phyloP scores from a whole-genome alignment of 1,140 invertebrate species.

The Drosophila albomicans region DNA sequence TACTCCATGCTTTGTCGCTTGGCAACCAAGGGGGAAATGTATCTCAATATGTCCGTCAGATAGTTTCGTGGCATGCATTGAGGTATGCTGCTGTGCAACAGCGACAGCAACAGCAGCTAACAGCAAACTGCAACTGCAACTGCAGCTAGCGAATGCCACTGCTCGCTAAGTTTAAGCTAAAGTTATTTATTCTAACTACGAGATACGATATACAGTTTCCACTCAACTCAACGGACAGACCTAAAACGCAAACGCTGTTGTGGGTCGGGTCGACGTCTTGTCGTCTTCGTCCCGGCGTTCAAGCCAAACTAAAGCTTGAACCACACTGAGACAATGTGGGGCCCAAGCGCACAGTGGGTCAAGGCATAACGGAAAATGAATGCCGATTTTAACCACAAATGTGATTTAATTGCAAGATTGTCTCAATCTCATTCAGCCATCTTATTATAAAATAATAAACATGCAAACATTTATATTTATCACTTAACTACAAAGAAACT shows the following conservation, averaged over 20 bases:
- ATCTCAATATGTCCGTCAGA: conserved; percentile 54
- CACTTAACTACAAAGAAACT: too few species aligned
- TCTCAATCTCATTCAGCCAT: too few species aligned
- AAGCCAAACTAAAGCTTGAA: not conserved
- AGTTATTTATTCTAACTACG: conserved; percentile 78
- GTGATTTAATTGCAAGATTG: too few species aligned
- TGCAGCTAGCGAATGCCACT: conserved; percentile 11
- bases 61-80: conserved; percentile 39
- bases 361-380: not conserved
- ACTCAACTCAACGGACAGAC: conserved; percentile 43
- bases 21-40: conserved; percentile 56
- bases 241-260: conserved; percentile 65
- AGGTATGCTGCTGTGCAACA: not conserved
- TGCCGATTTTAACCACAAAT: too few species aligned
- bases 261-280: conserved; percentile 67
- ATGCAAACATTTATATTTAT: too few species aligned
- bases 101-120: not conserved
- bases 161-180: conserved; percentile 17
- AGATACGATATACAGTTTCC: conserved; percentile 69
- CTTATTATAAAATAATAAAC: too few species aligned
- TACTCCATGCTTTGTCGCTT: not conserved
- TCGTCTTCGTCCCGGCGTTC: conserved; percentile 9
- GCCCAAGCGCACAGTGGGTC: conserved; percentile 4
- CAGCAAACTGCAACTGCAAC: conserved; percentile 5
- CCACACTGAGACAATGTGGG: conserved; percentile 29